Evolutionary conservation across 2,888 invertebrate species (phyloP), one percentile per base, ranked within the genome.

Genomic region (Ichneumoninae sp.): DNA sequence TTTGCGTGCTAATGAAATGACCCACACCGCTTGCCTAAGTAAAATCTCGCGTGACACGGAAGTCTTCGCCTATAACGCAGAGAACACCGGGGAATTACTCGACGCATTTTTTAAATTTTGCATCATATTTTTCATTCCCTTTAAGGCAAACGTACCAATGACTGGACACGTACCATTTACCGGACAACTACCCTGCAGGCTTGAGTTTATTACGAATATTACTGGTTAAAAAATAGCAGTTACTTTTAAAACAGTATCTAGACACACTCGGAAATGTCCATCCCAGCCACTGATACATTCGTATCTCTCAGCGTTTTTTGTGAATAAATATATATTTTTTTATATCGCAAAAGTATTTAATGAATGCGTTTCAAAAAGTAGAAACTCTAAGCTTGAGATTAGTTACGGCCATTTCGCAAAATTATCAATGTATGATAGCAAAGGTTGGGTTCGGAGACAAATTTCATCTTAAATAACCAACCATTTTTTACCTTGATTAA

Each of bases 1-100:
- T 91, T 92, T 88, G 89, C 89, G 91, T 91, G 91, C 87, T 90
- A 92, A 92, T 90, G 90, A 91, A 90, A 88, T 44, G 79, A 70
- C 76, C 84, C 82, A 78, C 84, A 81, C 72, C 65, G 82, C 84
- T 83, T 82, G 78, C 82, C 82, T 88, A 88, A 91, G 90, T 91
- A 90, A 92, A 90, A 92, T 91, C 89, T 91, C 88, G 91, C 91
- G 90, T 91, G 91, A 68, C 40, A 30, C 16, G 54, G 13, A 50
- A 50, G 30, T 30, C 60, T 60, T 2, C 19, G 54, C 13, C 5
- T 26, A 22, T 16, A 16, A 30, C 30, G 60, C 16, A 16, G 22
- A 60, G 16, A 26, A 30, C 13, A 16, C 13, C 60, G 60, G 30
- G 60, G 60, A 26, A 26, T 30, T 26, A 30, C 30, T 60, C 26